A percentile compares a stretch with the other conserved stretches of the same genome.
Conservation (phyloP, 2,888 invertebrate genomes). For the Plutella xylostella region DNA sequence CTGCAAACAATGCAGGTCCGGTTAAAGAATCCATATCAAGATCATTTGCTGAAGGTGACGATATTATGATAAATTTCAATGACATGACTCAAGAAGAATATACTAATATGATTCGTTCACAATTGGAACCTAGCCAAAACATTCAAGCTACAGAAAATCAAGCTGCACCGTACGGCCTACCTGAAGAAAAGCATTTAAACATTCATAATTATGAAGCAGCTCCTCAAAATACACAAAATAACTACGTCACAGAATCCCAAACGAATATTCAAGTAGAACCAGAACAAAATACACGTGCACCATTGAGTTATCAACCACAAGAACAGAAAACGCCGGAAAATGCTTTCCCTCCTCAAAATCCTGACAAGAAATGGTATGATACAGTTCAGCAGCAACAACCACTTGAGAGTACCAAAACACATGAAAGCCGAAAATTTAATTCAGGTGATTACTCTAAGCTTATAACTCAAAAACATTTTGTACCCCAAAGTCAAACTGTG, state of each 20-base stretch:
- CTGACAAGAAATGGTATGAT: background rate
- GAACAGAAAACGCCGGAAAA: background rate
- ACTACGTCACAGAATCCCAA: too few species aligned
- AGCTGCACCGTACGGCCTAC: background rate
- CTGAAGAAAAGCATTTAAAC: background rate
- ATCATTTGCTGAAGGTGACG: constrained; percentile 49
- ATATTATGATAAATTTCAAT: constrained; percentile 53
- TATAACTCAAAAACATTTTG: constrained; percentile 35
- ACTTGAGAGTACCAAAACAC: background rate
- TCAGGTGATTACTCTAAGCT: too few species aligned
- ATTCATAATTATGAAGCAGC: background rate
- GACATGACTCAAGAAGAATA: constrained; percentile 58
- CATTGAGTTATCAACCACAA: background rate
- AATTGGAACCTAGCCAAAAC: constrained; percentile 29
- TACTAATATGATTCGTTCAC: constrained; percentile 43
- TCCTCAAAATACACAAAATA: background rate
- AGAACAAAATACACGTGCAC: too few species aligned
- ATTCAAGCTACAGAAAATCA: background rate
- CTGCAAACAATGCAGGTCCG: constrained; percentile 29
- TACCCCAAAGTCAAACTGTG: constrained; percentile 36
- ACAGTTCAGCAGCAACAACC: constrained; percentile 12
- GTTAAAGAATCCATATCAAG: constrained; percentile 52
- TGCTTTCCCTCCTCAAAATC: background rate
- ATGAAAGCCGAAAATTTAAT: constrained; percentile 8
- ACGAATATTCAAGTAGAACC: too few species aligned